Base-by-base conservation (phyloP, 2,113 vertebrate genomes). In the Chauna torquata region DNA sequence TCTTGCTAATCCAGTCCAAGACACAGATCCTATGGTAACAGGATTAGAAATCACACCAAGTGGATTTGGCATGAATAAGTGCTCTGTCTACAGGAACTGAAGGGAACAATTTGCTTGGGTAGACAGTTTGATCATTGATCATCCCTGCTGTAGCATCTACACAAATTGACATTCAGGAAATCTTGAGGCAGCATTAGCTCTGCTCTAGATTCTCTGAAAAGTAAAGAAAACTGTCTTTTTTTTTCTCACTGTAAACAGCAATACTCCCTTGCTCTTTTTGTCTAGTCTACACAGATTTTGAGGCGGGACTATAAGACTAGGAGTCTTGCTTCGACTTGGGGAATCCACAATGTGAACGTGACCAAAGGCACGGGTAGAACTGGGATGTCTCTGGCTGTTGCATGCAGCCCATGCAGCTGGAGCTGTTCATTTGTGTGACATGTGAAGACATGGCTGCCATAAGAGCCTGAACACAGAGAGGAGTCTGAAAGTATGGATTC, bases 391-490 rank as follows among this genome's bases (percentile, higher is more conserved):
- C 40, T 7, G 50, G 34, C 34, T 40, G 49, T n/a, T 45, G 27
- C 42, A 22, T 3, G 6, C 11, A 24, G 57, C 16, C 12, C 23
- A 44, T 25, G 47, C 10, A 40, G 75, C 50, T 16, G 19, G 49
- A 83, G 36, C 11, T 75, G n/a, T 18, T 69, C 34, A 15, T 28
- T 57, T 0, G 0, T 4, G 59, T 22, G 49, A 47, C 34, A 11
- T 5, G 1, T 0, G 20, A 45, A 78, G 50, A 52, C 0, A 1
- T 3, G 62, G 23, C 49, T 74, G 78, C 71, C 7, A 0, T 30
- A 82, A 16, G 14, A 76, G 64, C 42, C 62, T 52, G 14, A 7
- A 30, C 27, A 36, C 9, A 10, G 30, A 45, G 80, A 70, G 34
- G 20, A 52, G 16, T 12, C 74, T 6, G 54, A 61, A 71, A 69